A percentile compares a stretch with the other conserved stretches of the same genome.
Conservation (phyloP, 2,113 vertebrate species). For the Lontra canadensis region DNA sequence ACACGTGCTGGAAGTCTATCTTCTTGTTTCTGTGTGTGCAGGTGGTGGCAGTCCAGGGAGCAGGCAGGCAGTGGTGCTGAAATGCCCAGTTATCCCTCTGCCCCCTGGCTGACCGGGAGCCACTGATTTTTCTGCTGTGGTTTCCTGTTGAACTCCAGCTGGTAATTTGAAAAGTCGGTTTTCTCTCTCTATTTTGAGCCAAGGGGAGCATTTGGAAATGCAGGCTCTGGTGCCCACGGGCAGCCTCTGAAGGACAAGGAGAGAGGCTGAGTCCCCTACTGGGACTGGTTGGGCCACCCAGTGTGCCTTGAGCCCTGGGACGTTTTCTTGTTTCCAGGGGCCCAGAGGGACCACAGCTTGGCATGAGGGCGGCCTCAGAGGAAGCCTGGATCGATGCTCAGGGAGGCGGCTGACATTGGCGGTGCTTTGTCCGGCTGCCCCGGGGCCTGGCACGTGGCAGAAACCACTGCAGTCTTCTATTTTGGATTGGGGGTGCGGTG, state of each 20-base stretch:
- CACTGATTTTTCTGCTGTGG: conserved; percentile 46
- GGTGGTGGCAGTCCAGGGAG: neutral
- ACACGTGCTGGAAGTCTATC: neutral
- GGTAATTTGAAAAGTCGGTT: conserved; percentile 54
- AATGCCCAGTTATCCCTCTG: neutral
- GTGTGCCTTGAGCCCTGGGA: neutral
- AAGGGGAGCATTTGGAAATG: neutral
- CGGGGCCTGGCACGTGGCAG: conserved; percentile 31
- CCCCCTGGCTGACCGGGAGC: neutral
- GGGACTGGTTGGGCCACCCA: neutral
- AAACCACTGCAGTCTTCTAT: conserved; percentile 75
- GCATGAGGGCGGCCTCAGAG: neutral
- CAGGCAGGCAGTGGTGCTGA: neutral
- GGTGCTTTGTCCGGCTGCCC: neutral
- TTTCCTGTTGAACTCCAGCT: conserved; percentile 60
- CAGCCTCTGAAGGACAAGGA: neutral
- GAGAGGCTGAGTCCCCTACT: neutral
- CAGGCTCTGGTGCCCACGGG: neutral
- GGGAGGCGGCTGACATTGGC: conserved; percentile 54
- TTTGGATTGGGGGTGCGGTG: conserved; percentile 68
- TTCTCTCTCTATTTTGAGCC: conserved; percentile 50
- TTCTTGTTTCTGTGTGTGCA: neutral
- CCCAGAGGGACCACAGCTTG: neutral
- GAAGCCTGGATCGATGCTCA: neutral
- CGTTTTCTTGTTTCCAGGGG: neutral